Evolutionary conservation across 2,113 vertebrate genomes (phyloP), one percentile per base, ranked within the genome.

Genomic region (Nothoprocta pentlandii): DNA sequence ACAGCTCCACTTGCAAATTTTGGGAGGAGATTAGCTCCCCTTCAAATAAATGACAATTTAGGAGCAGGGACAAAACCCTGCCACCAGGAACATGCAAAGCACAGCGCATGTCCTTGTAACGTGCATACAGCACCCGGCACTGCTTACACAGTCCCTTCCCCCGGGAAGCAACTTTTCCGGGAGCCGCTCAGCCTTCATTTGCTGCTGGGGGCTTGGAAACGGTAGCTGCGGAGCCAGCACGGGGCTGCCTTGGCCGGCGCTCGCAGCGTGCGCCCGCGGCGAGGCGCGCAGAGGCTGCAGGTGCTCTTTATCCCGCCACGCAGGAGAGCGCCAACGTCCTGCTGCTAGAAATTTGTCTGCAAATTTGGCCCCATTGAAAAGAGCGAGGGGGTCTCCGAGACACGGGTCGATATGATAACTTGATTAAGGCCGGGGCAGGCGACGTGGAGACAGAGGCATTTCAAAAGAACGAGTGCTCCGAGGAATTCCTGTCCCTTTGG

Each of bases 341-440:
- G 96, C 98, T 98, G 98, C 95, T 96, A 96, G 96, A 97, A 97
- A 98, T 98, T 98, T 98, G 98, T 98, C 96, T 86, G 93, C 97
- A 97, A 93, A 96, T 95, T 98, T 97, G 93, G 76, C 81, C 91
- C 93, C 92, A 97, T 97, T 98, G 96, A 97, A 92, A 94, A n/a
- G 68, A 97, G 89, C 1, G 56, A 94, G 86, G 41, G 92, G 44
- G 75, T 83, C 93, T 69, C 90, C 68, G 85, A 88, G 89, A 84
- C 68, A 39, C 78, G 58, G 83, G 80, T 67, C 2, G 17, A 95
- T 95, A 95, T 79, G 94, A 97, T 96, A 71, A 87, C 95, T 97
- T 97, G 97, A 97, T 97, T 96, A 97, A 87, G 90, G 75, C 73
- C 5, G 4, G 82, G 63, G n/a, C 76, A 62, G 67, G 71, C 8